Base-by-base conservation (phyloP, 2,797 vertebrate species). In the Gallirallus australis region DNA sequence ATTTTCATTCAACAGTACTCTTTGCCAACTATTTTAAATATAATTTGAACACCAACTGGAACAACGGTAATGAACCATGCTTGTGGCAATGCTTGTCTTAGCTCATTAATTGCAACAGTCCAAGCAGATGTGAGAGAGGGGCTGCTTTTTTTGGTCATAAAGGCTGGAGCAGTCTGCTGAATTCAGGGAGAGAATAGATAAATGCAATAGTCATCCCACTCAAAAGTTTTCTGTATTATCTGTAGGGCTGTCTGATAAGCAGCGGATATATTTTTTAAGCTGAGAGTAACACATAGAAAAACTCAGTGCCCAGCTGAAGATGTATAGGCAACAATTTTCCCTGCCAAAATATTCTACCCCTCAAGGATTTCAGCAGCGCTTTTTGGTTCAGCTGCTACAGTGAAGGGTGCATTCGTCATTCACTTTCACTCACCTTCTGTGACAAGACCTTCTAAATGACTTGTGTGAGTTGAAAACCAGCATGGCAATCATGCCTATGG, bases 1-100 rank as follows among this genome's bases (percentile, higher is more conserved):
- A 68, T 75, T 78, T 70, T 93, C 61, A 83, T 61, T 84, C 65
- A 91, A 11, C 35, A 68, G 24, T 83, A 69, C 47, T 71, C 37
- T 60, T 91, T 86, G 52, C 57, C 89, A 77, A 37, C 60, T 85
- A 50, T 75, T 95, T 96, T 71, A 72, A 82, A 91, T 86, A 37
- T 27, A 70, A 83, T 94, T 93, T 39, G 75, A 77, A 78, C 40
- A 15, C 12, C 52, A 40, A 70, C 65, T 92, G 47, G 56, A 83
- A 92, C 53, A 72, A 31, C 21, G 40, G 40, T 83, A 88, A 57
- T 69, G 42, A 61, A 42, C 69, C 0, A 1, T 78, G 56, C 37
- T 92, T 86, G 73, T 90, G 64, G 42, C 65, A 68, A 9, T 81
- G 7, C 60, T 57, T 94, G 65, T 56, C 68, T 91, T 78, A 33